Base-by-base conservation (phyloP, 2,797 vertebrate genomes). In the Sebastes hubbsi region DNA sequence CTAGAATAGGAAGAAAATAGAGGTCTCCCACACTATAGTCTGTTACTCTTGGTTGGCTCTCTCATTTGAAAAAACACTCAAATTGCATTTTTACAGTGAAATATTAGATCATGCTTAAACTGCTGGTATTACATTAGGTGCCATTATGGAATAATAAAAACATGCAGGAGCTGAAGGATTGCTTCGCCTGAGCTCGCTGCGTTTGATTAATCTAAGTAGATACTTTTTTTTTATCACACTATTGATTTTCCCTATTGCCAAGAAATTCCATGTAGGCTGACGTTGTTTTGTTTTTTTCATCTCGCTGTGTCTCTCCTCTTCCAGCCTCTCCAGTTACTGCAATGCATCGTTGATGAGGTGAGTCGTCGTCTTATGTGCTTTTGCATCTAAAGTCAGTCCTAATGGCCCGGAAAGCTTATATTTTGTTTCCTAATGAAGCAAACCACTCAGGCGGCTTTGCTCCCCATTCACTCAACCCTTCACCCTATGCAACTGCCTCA, bases 321-420 rank as follows among this genome's bases (percentile, higher is more conserved):
- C 91, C 96, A 99, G 98, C 98, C 99, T 97, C 97, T 99, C 95
- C 99, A 99, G 98, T 98, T 99, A 98, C 97, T 99, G 96, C 99
- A 99, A 97, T 99, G 98, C 98, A 99, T 99, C 97, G 98, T 99
- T 99, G 99, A 99, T 99, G 98, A 99, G 98, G 99, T 99, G 98
- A 99, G 99, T 99, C 97, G 91, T 90, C 95, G 95, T 98, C 98
- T 99, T 98, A 97, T 99, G 97, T 98, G 98, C 97, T 98, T 98
- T 97, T 97, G 96, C 97, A 98, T 97, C 97, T 98, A 98, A 99
- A 99, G 97, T 98, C 97, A 97, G 97, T 95, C 95, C 96, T 99
- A 99, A 99, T 99, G 98, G 97, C 96, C 95, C 97, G 97, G 98
- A 99, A 99, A 99, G 98, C 96, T 96, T 96, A 96, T 96, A 96